Base-by-base conservation (phyloP, 2,888 invertebrate species). In the Drosophila formosana region DNA sequence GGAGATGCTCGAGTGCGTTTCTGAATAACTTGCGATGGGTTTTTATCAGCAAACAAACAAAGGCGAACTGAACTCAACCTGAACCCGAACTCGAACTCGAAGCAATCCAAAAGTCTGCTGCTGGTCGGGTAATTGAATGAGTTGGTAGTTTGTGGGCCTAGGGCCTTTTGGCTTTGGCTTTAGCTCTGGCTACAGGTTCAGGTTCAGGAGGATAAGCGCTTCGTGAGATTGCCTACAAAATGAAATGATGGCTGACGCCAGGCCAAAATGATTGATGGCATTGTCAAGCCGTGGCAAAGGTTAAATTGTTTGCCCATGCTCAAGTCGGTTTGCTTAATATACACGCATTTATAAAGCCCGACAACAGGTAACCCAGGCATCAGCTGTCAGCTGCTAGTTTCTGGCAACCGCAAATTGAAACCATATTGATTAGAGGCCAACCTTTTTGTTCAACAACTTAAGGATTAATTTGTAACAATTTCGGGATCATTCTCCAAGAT, bases 191-290 rank as follows among this genome's bases (percentile, higher is more conserved):
- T 34, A 8, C 5, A 46, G 45, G 47, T 37, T 39, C 60, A 30
- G 67, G 77, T 68, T 65, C 71, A 18, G 18, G 71, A 57, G 80
- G 71, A 71, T 79, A 77, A 80, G 63, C 78, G 77, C 65, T 64
- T 75, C 25, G 72, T 58, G 64, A 79, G 87, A 87, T 84, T 87
- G 89, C 72, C 80, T 72, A 73, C 79, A 76, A 81, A 79, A 78
- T 72, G 73, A 76, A 76, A 84, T 76, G 84, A 46, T 72, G 67
- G 52, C 68, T 66, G 70, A 66, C 67, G 67, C 63, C 73, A 62
- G 55, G 43, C 63, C 65, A 68, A 66, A 66, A 77, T 82, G 82
- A 73, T 80, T 72, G 72, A 68, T 72, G 66, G 70, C 72, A 58
- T 66, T 64, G 72, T 66, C 71, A 78, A 58, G 51, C 30, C 46